Conservation (phyloP, 2,888 invertebrate genomes). For the Galeruca laticollis region DNA sequence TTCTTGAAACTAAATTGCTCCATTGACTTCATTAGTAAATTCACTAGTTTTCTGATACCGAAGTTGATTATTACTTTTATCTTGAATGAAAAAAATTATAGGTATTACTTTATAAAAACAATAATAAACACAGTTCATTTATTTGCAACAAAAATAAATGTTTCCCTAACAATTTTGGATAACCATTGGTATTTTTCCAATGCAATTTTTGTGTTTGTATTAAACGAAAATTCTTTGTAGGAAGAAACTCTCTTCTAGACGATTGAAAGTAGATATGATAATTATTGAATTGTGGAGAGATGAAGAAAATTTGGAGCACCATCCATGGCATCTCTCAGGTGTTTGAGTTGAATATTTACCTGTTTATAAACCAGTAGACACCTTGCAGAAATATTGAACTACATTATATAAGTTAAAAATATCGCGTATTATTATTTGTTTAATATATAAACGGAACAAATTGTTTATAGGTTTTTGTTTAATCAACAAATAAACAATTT, state of each 20-base stretch:
- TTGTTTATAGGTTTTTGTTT: too few relatives aligned
- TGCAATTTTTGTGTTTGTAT: background rate
- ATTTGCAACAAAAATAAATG: background rate
- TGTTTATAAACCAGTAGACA: background rate
- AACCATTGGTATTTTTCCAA: background rate
- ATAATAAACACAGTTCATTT: background rate
- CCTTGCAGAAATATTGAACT: background rate
- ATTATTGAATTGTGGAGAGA: constrained; percentile 11
- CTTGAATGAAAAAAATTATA: background rate
- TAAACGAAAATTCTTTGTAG: background rate
- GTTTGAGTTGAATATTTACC: background rate
- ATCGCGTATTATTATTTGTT: too few relatives aligned
- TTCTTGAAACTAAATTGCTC: too few relatives aligned
- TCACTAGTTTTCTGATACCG: too few relatives aligned
- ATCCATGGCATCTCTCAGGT: constrained; percentile 14
- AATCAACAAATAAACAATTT: too few relatives aligned
- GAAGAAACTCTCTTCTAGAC: background rate
- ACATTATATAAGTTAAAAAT: background rate
- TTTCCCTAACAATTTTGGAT: constrained; percentile 1
- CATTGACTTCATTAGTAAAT: too few relatives aligned
- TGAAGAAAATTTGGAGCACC: constrained; percentile 13
- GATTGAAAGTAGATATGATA: background rate
- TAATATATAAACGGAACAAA: too few relatives aligned
- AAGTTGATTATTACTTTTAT: too few relatives aligned
- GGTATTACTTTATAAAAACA: too few relatives aligned